A percentile compares a stretch with the other conserved stretches of the same genome.
Evolutionary conservation across 2,797 vertebrate genomes (phyloP).

Genomic region (Carapus acus): DNA sequence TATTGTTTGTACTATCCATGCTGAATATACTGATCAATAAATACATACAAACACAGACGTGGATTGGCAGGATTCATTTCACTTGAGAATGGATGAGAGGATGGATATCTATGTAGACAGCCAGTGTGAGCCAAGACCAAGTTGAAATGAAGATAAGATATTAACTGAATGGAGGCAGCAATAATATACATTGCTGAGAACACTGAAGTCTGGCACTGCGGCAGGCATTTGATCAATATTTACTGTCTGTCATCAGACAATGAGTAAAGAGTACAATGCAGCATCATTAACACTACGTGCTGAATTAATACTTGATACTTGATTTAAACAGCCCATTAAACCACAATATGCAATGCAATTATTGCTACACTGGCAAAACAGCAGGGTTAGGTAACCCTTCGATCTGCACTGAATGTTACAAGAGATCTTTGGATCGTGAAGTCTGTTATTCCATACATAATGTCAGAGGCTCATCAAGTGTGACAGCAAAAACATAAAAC

Average conservation of each 20-base stretch:
- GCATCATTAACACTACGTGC: constrained; percentile 35
- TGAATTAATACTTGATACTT: constrained; percentile 42
- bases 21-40: too few species aligned
- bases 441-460: constrained; percentile 56
- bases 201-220: too few species aligned
- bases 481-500: constrained; percentile 60
- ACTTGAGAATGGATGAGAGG: too few species aligned
- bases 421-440: constrained; percentile 54
- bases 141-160: too few species aligned
- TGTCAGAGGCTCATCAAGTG: constrained; percentile 56
- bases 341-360: constrained; percentile 42
- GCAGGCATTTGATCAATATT: too few species aligned
- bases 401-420: constrained; percentile 57
- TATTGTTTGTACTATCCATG: too few species aligned
- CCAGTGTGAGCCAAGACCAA: too few species aligned
- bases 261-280: constrained; percentile 7
- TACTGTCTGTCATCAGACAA: neutral
- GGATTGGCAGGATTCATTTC: too few species aligned
- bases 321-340: constrained; percentile 44
- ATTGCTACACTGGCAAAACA: constrained; percentile 49
- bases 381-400: constrained; percentile 62
- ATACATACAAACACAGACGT: too few species aligned
- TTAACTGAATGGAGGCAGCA: too few species aligned
- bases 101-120: too few species aligned
- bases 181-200: too few species aligned